A percentile compares a stretch with the other conserved stretches of the same genome.
Evolutionary conservation across 2,888 invertebrate genomes (phyloP).

Genomic region (Stenichneumon culpator): DNA sequence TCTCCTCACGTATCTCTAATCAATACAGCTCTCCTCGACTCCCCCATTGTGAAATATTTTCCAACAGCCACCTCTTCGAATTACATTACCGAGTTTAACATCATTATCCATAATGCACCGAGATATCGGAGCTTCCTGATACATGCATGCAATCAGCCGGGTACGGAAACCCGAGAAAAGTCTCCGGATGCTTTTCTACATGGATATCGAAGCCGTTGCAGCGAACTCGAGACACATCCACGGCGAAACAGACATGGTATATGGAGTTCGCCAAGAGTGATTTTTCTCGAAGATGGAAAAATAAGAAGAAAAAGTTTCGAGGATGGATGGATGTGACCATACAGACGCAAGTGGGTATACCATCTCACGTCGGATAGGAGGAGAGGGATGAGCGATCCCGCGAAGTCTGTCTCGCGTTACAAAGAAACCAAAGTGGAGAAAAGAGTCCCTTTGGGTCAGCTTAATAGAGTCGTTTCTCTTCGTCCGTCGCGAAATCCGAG

Average conservation of each 20-base stretch:
- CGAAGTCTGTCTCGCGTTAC: conserved; percentile 42
- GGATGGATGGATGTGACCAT: conserved; percentile 57
- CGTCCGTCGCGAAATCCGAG: conserved; percentile 33
- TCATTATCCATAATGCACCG: conserved; percentile 8
- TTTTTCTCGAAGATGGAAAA: conserved; percentile 50
- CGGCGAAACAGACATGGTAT: conserved; percentile 18
- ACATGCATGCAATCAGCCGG: conserved; percentile 8
- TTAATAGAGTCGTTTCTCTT: conserved; percentile 61
- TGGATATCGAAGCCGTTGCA: conserved; percentile 27
- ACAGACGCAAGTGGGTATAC: conserved; percentile 50
- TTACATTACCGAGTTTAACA: neutral
- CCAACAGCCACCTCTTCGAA: neutral
- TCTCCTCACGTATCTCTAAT: neutral
- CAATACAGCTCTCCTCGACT: neutral
- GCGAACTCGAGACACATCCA: conserved; percentile 29
- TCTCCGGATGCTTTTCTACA: neutral
- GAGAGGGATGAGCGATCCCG: conserved; percentile 48
- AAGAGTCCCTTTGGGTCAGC: conserved; percentile 53
- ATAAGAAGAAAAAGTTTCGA: conserved; percentile 48
- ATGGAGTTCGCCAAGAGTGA: conserved; percentile 19
- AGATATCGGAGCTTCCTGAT: conserved; percentile 4
- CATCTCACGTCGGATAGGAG: conserved; percentile 32
- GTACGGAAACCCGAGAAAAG: neutral
- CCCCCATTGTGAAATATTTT: neutral
- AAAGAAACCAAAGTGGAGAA: conserved; percentile 49